Conservation (phyloP, 2,888 invertebrate genomes). For the Keiferia lycopersicella region DNA sequence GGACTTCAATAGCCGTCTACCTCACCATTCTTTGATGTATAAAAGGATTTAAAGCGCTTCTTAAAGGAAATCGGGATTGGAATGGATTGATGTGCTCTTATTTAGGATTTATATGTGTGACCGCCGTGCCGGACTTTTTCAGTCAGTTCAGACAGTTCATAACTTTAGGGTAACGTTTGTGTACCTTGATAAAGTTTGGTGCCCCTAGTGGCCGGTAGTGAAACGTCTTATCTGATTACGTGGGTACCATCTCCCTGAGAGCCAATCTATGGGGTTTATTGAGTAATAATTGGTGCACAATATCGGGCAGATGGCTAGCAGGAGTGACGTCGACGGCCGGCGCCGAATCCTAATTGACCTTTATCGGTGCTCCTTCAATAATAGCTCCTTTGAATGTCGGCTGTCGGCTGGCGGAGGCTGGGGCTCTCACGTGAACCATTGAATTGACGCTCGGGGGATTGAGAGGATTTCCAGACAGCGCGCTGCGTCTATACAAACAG, state of each 20-base stretch:
- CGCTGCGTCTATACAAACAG: slow-evolving; percentile 47
- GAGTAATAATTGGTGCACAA: slow-evolving; percentile 48
- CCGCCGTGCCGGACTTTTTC: not conserved
- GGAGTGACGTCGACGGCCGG: slow-evolving; percentile 42
- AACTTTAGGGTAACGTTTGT: not conserved
- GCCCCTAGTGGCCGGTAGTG: not conserved
- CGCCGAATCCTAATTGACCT: slow-evolving; percentile 65
- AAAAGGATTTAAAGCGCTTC: slow-evolving; percentile 69
- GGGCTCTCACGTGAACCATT: slow-evolving; percentile 61
- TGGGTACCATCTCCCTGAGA: not conserved
- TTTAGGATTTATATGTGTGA: slow-evolving; percentile 36
- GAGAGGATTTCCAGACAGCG: slow-evolving; percentile 60
- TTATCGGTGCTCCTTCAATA: slow-evolving; percentile 62
- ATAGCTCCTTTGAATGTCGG: slow-evolving; percentile 67
- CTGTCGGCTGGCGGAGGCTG: slow-evolving; percentile 39
- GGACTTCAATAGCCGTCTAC: slow-evolving; percentile 74
- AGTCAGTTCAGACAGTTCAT: too few relatives aligned
- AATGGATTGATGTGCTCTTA: slow-evolving; percentile 46
- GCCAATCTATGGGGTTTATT: slow-evolving; percentile 37
- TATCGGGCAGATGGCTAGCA: slow-evolving; percentile 42
- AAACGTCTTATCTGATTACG: slow-evolving; percentile 1
- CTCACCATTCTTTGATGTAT: slow-evolving; percentile 69
- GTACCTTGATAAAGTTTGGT: not conserved
- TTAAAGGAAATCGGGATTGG: slow-evolving; percentile 60
- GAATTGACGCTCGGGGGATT: slow-evolving; percentile 65